Percentiles rank a stretch among this genome's conserved stretches.
Conservation (phyloP, 2,113 vertebrate species). For the Charadrius vociferus region DNA sequence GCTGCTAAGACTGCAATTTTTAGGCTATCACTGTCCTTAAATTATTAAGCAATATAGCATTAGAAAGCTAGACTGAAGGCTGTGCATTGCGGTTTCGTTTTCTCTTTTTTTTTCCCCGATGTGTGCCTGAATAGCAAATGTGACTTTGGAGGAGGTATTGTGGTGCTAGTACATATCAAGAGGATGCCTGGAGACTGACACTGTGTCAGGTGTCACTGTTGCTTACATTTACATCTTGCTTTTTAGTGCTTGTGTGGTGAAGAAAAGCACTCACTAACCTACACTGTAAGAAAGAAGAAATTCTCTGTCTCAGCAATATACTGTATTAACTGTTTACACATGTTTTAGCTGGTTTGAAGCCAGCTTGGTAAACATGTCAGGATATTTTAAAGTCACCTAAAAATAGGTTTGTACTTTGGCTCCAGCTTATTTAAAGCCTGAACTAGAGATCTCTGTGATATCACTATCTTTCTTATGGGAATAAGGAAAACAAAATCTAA, state of each 20-base stretch:
- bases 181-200: not conserved
- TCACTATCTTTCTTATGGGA: not conserved
- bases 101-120: not conserved
- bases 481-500: not conserved
- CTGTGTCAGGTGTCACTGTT: not conserved
- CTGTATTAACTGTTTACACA: conserved; percentile 27
- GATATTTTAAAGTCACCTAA: conserved; percentile 22
- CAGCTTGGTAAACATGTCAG: conserved; percentile 8
- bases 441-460: not conserved
- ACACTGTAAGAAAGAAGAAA: not conserved
- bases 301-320: not conserved
- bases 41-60: conserved; percentile 58
- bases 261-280: conserved; percentile 5
- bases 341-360: conserved; percentile 1
- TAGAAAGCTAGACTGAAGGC: conserved; percentile 39
- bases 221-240: not conserved
- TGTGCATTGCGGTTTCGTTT: not conserved
- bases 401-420: not conserved
- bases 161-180: not conserved
- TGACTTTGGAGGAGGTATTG: not conserved
- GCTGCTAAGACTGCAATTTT: conserved; percentile 58
- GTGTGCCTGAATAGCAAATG: not conserved
- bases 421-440: not conserved
- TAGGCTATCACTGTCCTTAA: conserved; percentile 61
- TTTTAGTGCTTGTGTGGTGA: not conserved